Evolutionary conservation across 2,797 vertebrate species (phyloP).

Genomic region (Labeo calbasu): DNA sequence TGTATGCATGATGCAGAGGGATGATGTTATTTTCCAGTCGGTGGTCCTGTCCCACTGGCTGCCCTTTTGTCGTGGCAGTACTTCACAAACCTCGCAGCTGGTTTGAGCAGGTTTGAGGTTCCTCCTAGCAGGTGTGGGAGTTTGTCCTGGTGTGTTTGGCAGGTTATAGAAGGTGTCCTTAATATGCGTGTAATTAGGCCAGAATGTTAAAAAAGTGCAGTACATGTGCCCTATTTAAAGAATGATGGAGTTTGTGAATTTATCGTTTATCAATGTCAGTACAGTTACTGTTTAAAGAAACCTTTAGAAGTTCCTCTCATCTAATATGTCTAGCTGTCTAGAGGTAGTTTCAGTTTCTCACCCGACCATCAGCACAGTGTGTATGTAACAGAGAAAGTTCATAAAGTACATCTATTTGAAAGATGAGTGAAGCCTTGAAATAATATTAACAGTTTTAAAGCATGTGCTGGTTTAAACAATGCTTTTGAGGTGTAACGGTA

Average conservation of each 20-base stretch:
- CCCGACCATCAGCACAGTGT: neutral
- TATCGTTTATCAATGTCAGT: neutral
- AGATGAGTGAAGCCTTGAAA: neutral
- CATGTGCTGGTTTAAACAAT: slow-evolving; percentile 10
- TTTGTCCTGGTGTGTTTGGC: slow-evolving; percentile 11
- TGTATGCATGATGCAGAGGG: slow-evolving; percentile 10
- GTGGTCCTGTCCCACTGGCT: slow-evolving; percentile 29
- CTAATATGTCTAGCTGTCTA: neutral
- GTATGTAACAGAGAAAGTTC: neutral
- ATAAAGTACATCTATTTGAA: neutral
- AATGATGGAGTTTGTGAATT: neutral
- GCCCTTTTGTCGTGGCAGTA: slow-evolving; percentile 32
- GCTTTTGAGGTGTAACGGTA: slow-evolving; percentile 38
- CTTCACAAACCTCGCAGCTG: neutral
- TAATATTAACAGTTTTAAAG: neutral
- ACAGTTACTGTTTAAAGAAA: too few species aligned
- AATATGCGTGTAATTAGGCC: slow-evolving; percentile 26
- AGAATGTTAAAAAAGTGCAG: slow-evolving; percentile 20
- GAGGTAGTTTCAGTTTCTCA: neutral
- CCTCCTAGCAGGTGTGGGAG: slow-evolving; percentile 11
- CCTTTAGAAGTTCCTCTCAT: neutral
- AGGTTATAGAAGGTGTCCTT: neutral
- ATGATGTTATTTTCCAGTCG: slow-evolving; percentile 14
- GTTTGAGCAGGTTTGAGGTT: slow-evolving; percentile 20
- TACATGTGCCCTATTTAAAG: neutral